Base-by-base conservation (phyloP, 2,113 vertebrate genomes). In the Melanerpes formicivorus region DNA sequence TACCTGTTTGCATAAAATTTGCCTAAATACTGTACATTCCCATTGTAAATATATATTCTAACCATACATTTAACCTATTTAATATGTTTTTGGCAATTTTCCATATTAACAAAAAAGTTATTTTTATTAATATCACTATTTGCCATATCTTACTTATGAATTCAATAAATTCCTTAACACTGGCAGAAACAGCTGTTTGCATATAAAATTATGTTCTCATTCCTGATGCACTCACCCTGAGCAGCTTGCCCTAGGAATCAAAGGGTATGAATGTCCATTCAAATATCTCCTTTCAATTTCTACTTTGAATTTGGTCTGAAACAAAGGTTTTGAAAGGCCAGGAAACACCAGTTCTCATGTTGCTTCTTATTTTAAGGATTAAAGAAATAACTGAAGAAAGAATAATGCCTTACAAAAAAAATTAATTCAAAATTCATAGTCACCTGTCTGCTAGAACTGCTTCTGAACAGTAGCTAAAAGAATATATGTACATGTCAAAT, bases 261-360 rank as follows among this genome's bases (percentile, higher is more conserved):
- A 82, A 83, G 44, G 15, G 86, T 67, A 60, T 7, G 42, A 91
- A 69, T n/a, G 58, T 86, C 90, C 55, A 66, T 52, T 86, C 65
- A 84, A 78, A 93, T 94, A 52, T 56, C 32, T 80, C 77, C 67
- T 59, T 87, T 76, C 81, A 80, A 74, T 74, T 78, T 86, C 52
- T 74, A 26, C 27, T 78, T 93, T 25, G 14, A 32, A 19, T 77
- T 90, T 88, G 18, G 23, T 80, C 32, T 86, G 73, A 86, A 80
- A 80, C 58, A 62, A 59, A 80, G 18, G 30, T 87, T 93, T 87
- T 85, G 62, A 83, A 29, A 40, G 34, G 50, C 32, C 54, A 81
- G 75, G 79, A 82, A 95, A 66, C 64, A 78, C 40, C 79, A 86
- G 21, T 90, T 81, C 44, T 56, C n/a, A 18, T 71, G 46, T 72